Evolutionary conservation across 2,888 invertebrate genomes (phyloP), one percentile per base, ranked within the genome.

Genomic region (Aplocera efformata): DNA sequence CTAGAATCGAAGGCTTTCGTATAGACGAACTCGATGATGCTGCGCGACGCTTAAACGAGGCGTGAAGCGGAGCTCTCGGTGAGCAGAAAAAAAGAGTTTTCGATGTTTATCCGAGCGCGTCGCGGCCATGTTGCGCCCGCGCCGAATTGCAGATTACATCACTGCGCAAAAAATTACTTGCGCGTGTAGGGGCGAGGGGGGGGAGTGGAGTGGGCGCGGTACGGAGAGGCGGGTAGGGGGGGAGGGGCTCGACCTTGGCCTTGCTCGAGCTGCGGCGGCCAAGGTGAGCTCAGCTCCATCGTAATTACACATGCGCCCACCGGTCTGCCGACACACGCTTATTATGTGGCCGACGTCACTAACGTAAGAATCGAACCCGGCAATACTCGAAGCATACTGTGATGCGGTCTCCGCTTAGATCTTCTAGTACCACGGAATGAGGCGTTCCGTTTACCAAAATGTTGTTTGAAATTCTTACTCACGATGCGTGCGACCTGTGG

Each of bases 111-210:
- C 49, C 53, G 56, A 56, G 62, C 53, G 48, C 48, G 50, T 47
- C 43, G 53, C 71, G 62, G 82, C 80, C 79, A 80, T 77, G 78
- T 77, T 79, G 81, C 79, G 72, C 77, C 70, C 70, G 73, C 79
- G 81, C 82, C 81, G 78, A 85, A 84, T 78, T 79, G 78, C 71
- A 67, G 76, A 81, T 85, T 85, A 86, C 84, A 85, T 86, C 86
- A 86, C 72, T 72, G 73, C 69, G 78, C 81, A 84, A 85, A 85
- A 85, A 82, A 77, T 67, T 62, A 72, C 69, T 72, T 75, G 77
- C 76, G 71, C 74, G 71, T 67, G 64, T 62, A 69, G 55, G 33
- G 53, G 49, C 48, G 48, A 48, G 34, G 40, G 46, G 53, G 56
- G 47, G 56, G 41, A 42, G 44, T 26, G 42, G 36, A 42, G 53